phyloP scores from a whole-genome alignment of 2,797 vertebrate genomes.

The Champsocephalus esox region DNA sequence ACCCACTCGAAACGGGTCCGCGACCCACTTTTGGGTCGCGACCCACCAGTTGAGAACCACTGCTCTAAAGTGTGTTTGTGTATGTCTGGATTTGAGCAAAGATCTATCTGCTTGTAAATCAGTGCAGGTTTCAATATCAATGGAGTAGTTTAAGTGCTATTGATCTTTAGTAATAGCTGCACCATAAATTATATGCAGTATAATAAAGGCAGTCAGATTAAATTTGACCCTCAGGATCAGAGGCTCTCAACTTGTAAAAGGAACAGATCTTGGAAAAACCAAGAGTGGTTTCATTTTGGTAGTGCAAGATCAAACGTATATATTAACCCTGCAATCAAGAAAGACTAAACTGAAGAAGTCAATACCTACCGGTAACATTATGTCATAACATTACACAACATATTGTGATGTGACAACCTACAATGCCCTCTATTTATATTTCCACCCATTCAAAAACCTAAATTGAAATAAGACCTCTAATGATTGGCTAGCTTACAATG shows the following conservation, averaged over 20 bases:
- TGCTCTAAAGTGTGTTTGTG: constrained; percentile 42
- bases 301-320: constrained; percentile 9
- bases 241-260: constrained; percentile 58
- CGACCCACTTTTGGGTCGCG: no score
- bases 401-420: not conserved
- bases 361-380: not conserved
- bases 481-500: not conserved
- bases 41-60: not conserved
- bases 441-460: not conserved
- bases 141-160: constrained; percentile 81
- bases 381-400: not conserved
- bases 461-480: constrained; percentile 1
- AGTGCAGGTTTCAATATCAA: constrained; percentile 81
- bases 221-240: constrained; percentile 63
- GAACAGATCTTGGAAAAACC: constrained; percentile 28
- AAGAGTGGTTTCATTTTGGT: constrained; percentile 14
- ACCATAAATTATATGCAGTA: constrained; percentile 75
- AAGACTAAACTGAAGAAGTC: not conserved
- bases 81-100: constrained; percentile 51
- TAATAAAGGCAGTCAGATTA: constrained; percentile 72
- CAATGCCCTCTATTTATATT: not conserved
- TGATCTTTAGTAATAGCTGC: constrained; percentile 82
- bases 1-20: no score
- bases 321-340: constrained; percentile 3
- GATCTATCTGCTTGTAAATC: constrained; percentile 77